These are phyloP conservation scores for Marmota flaviventris DNA, from an alignment of 2,113 vertebrate species.

Conservation along the genomic window DNA sequence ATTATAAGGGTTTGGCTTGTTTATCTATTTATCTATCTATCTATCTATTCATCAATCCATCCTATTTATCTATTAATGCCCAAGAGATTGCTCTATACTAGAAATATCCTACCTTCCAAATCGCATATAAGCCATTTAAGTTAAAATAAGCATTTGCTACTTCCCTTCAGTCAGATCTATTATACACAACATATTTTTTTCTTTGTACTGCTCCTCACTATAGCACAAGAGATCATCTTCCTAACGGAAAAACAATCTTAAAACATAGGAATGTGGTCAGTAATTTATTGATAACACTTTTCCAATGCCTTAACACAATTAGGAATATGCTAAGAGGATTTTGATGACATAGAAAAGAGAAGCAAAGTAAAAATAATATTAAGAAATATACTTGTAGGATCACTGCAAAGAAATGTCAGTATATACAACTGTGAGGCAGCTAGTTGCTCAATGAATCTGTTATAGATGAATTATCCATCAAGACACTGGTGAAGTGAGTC, in stretches of 20 bases:
- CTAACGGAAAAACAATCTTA: neutral
- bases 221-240: neutral
- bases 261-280: neutral
- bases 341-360: neutral
- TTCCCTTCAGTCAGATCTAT: neutral
- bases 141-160: neutral
- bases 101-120: conserved; percentile 30
- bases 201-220: neutral
- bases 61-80: neutral
- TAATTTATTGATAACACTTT: conserved; percentile 50
- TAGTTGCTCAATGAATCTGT: neutral
- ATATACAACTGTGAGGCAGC: neutral
- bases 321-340: neutral
- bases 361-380: conserved; percentile 39
- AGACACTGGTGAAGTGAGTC: neutral
- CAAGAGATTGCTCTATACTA: neutral
- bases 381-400: neutral
- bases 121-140: neutral
- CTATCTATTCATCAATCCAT: too few species aligned
- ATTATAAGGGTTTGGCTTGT: neutral
- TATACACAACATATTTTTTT: neutral
- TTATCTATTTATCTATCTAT: neutral
- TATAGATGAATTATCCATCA: neutral
- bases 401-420: neutral
- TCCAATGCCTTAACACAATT: neutral